Base-by-base conservation (phyloP, 2,113 vertebrate species). In the Sceloporus undulatus region DNA sequence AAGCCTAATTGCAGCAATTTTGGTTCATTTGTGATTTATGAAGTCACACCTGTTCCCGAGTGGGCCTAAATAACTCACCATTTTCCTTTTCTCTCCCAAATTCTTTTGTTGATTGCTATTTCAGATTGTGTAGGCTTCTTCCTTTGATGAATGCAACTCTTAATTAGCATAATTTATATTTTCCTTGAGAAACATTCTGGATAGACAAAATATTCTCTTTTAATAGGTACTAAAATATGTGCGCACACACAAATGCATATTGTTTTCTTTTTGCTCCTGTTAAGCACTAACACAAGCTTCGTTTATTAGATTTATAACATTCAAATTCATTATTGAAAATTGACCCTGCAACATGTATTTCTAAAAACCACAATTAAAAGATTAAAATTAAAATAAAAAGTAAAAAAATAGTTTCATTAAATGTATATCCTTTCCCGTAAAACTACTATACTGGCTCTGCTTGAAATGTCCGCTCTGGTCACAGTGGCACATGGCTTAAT, bases 21-120 rank as follows among this genome's bases (percentile, higher is more conserved):
- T 90, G 90, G 91, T 90, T 82, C 29, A 16, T 87, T 94, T 91
- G 23, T 84, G 83, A 70, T 93, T 94, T 94, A 91, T 94, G 91
- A 94, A 94, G 90, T 94, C 94, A 94, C 95, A 97, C 95, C 95
- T 96, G 94, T 92, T 95, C 89, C 84, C 93, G 92, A 96, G 93
- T 94, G 93, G 90, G 89, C 87, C 93, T 91, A 87, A 93, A 91
- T 94, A 91, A 91, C 85, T 94, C 16, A 21, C 59, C 74, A 66
- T 87, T 90, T 82, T 94, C 77, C 52, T 19, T 91, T 93, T 91
- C 88, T 91, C 84, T 91, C 90, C 86, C 92, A 90, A 91, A 91
- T 90, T 91, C 93, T 80, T 80, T 87, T 94, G 90, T 90, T 94
- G 79, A 87, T 91, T 93, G 84, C 91, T 91, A 40, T 91, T 94